Percentiles rank a stretch among this genome's conserved stretches.
These are phyloP conservation scores for Caenorhabditis uteleia DNA, from an alignment of 2,888 invertebrate species.

Conservation along the genomic window DNA sequence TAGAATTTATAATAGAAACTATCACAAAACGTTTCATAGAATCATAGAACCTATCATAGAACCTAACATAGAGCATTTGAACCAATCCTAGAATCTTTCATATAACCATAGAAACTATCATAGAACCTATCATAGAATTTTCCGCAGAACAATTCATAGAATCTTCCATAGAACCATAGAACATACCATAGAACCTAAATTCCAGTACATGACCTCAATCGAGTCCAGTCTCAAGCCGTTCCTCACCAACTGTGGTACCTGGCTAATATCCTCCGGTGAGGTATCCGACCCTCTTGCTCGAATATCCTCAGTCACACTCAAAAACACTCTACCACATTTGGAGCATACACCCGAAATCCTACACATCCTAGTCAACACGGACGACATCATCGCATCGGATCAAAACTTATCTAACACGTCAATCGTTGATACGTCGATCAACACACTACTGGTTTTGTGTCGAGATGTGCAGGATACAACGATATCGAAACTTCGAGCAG, in stretches of 20 bases:
- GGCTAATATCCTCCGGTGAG: constrained; percentile 57
- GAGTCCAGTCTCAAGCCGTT: constrained; percentile 46
- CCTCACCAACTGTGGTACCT: constrained; percentile 45
- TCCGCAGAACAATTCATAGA: too few species aligned
- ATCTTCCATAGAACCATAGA: background rate
- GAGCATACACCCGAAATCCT: constrained; percentile 57
- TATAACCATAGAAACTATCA: too few species aligned
- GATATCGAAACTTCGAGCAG: constrained; percentile 41
- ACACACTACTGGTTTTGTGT: constrained; percentile 52
- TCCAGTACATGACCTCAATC: constrained; percentile 39
- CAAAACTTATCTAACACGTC: constrained; percentile 6
- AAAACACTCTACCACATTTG: constrained; percentile 51
- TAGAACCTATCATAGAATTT: too few species aligned
- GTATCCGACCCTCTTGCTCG: constrained; percentile 54
- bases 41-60: too few species aligned
- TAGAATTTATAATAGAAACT: too few species aligned
- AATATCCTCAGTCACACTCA: constrained; percentile 49
- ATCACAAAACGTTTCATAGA: too few species aligned
- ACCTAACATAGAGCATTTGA: too few species aligned
- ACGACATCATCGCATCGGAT: constrained; percentile 40
- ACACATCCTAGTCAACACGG: constrained; percentile 55
- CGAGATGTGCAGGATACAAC: background rate
- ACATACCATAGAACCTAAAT: constrained; percentile 5
- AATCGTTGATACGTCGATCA: constrained; percentile 48
- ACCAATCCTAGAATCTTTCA: background rate